Conservation (phyloP, 2,797 vertebrate genomes). For the Antrozous pallidus region DNA sequence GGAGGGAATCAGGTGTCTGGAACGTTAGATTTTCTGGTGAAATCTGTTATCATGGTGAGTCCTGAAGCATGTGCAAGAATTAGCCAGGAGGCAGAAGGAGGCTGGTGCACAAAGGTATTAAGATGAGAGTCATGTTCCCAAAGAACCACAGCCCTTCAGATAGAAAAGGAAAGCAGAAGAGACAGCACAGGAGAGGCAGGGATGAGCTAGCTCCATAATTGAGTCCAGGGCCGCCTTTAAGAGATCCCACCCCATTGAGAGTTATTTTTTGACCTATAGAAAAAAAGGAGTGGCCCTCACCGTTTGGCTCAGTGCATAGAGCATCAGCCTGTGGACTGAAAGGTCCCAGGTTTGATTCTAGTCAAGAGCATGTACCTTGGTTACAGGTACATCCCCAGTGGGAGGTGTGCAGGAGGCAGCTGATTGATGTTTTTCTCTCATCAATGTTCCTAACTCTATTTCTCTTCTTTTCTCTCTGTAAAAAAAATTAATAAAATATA, state of each 20-base stretch:
- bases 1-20: no score
- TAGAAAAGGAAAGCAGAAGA: neutral
- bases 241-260: neutral
- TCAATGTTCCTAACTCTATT: no score
- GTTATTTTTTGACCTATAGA: neutral
- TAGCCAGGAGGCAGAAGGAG: neutral
- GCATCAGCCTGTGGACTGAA: no score
- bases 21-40: neutral
- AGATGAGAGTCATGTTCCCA: neutral
- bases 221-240: neutral
- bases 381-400: no score
- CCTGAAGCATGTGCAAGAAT: neutral
- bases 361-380: no score
- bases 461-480: no score
- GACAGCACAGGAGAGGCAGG: neutral
- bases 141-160: neutral
- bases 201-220: neutral
- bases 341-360: no score
- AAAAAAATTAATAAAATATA: no score
- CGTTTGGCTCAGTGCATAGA: no score
- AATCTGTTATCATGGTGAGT: neutral
- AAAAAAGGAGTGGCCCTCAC: no score
- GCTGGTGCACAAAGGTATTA: neutral
- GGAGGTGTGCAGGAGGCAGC: no score
- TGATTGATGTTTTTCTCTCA: no score